Evolutionary conservation across 2,888 invertebrate species (phyloP), one percentile per base, ranked within the genome.

Genomic region (Patella pellucida): DNA sequence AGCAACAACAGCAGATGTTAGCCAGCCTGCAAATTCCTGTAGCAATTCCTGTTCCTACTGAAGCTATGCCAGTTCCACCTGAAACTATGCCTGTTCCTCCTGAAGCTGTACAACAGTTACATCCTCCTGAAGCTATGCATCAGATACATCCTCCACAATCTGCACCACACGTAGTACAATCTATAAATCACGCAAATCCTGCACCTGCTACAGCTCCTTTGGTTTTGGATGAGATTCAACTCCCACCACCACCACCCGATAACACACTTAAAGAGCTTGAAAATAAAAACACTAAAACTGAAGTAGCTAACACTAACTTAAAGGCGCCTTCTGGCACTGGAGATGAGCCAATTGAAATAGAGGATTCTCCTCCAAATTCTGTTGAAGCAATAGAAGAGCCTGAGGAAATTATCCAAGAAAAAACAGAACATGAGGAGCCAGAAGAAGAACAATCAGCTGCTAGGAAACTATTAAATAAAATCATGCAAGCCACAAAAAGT

Each of bases 131-230:
- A 54, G 16, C 69, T 27, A 56, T 68, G 68, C 50, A 68, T 56
- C 51, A 71, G 52, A 70, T 71, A 52, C 9, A 67, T 31, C 75
- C 73, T 14, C 76, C 76, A 70, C 72, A 68, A 54, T 76, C 72
- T 71, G 52, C 68, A 69, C 70, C 67, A 76, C 72, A 69, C 52
- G 72, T 68, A 16, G 70, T 50, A n/a, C 69, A 68, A 52, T 71
- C 69, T 51, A 69, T 56, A 15, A 23, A 51, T 15, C 76, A 69
- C 4, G 31, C 3, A 67, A 62, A 50, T 41, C 73, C 67, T 31
- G 14, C n/a, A 69, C 41, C 7, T 15, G 3, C 23, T n/a, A 15
- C 69, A 62, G 69, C 71, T 19, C 69, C 52, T 50, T 69, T 69
- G 7, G 52, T 69, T 15, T 19, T 50, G 19, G 31, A 70, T 16